Evolutionary conservation across 2,113 vertebrate species (phyloP).

Genomic region (Dicerorhinus sumatrensis): DNA sequence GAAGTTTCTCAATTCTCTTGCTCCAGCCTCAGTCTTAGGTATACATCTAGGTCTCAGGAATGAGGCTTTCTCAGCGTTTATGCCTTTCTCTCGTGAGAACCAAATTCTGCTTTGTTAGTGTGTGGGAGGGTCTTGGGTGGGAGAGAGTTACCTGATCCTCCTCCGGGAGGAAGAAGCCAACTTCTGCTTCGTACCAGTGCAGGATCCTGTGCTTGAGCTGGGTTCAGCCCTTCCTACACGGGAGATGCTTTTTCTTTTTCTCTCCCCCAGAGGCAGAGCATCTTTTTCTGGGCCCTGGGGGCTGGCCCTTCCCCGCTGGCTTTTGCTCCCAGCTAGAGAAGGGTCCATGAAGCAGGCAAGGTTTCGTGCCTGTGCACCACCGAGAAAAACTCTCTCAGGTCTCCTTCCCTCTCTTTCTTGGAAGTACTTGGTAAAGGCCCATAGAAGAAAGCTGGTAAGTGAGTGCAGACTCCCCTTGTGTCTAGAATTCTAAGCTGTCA

Average conservation of each 20-base stretch:
- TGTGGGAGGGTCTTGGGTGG: not conserved
- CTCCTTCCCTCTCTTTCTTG: not conserved
- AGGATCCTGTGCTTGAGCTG: not conserved
- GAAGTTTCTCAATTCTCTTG: not conserved
- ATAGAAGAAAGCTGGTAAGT: rapidly evolving
- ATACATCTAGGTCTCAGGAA: rapidly evolving
- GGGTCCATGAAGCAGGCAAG: no score
- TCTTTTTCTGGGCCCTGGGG: not conserved
- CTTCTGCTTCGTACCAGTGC: not conserved
- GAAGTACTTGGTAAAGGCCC: not conserved
- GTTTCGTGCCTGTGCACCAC: rapidly evolving
- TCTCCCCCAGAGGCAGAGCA: not conserved
- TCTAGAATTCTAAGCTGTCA: not conserved
- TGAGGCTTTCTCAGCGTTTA: not conserved
- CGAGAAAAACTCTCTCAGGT: no score
- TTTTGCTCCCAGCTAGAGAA: not conserved
- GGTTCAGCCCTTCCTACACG: no score
- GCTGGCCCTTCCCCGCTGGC: not conserved
- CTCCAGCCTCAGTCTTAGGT: not conserved
- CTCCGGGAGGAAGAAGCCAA: not conserved
- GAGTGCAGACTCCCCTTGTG: no score
- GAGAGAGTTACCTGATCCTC: not conserved
- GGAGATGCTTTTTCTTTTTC: not conserved
- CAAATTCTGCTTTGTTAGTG: not conserved
- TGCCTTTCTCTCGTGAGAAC: rapidly evolving